These are phyloP conservation scores for Lacerta viridis DNA, from an alignment of 2,797 vertebrate species.

Conservation along the genomic window DNA sequence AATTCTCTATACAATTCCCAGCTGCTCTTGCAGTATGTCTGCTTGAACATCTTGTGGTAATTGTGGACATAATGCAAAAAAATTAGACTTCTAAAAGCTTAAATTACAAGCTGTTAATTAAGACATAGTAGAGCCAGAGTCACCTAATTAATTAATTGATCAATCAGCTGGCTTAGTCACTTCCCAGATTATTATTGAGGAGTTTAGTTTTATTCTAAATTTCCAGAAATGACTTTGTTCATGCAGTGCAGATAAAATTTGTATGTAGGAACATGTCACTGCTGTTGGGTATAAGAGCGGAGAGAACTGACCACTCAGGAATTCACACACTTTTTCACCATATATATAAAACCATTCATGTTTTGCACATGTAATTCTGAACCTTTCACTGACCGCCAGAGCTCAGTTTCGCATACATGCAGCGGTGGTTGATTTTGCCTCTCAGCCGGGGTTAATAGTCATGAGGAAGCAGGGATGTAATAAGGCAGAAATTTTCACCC, in stretches of 20 bases:
- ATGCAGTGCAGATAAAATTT: slow-evolving; percentile 42
- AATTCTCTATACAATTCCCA: slow-evolving; percentile 22
- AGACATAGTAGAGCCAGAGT: slow-evolving; percentile 15
- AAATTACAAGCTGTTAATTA: slow-evolving; percentile 43
- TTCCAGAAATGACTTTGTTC: background rate
- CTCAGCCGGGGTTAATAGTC: background rate
- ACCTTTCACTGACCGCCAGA: background rate
- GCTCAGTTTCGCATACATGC: background rate
- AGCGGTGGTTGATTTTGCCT: background rate
- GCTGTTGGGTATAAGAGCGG: background rate
- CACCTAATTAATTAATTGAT: slow-evolving; percentile 44
- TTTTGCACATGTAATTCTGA: background rate
- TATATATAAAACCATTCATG: background rate
- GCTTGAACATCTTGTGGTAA: slow-evolving; percentile 20
- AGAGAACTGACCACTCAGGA: background rate
- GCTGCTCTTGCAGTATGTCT: slow-evolving; percentile 23
- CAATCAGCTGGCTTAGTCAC: background rate
- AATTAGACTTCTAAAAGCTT: slow-evolving; percentile 1
- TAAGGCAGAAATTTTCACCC: no score
- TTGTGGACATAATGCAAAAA: slow-evolving; percentile 24
- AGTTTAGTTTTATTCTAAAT: background rate
- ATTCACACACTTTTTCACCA: background rate
- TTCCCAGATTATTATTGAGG: slow-evolving; percentile 27
- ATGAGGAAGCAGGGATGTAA: background rate
- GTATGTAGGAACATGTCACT: slow-evolving; percentile 16